Conservation (phyloP, 1,140 invertebrate genomes). For the Trichonephila clavata region DNA sequence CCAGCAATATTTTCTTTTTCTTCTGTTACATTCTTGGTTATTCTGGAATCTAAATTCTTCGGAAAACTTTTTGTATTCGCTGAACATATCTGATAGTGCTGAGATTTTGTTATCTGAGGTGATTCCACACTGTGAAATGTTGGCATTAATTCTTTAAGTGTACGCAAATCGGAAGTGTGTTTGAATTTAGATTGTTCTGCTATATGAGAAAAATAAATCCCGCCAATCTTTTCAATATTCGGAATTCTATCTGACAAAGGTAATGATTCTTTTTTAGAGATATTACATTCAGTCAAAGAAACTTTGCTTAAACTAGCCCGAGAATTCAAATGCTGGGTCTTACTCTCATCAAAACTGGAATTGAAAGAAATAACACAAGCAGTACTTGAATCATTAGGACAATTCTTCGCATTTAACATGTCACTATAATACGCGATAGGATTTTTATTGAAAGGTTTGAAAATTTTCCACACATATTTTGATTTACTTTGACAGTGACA, state of each 20-base stretch:
- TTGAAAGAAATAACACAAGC: neutral
- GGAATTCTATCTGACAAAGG: neutral
- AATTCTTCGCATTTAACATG: neutral
- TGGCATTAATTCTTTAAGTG: neutral
- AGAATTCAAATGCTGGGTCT: neutral
- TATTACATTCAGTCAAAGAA: neutral
- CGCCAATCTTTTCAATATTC: neutral
- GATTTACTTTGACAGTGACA: neutral
- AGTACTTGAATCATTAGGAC: neutral
- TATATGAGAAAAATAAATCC: neutral
- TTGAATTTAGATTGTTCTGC: neutral
- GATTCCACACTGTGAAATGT: neutral
- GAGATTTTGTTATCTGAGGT: neutral
- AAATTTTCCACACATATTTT: neutral
- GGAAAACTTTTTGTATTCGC: neutral
- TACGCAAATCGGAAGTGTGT: neutral
- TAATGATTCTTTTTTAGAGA: neutral
- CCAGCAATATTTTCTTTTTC: neutral
- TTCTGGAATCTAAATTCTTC: neutral
- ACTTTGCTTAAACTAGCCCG: neutral
- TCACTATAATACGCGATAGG: neutral
- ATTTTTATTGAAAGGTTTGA: neutral
- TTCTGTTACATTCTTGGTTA: neutral
- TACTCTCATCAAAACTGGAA: neutral
- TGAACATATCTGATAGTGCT: neutral